Conservation (phyloP, 1,140 invertebrate species). For the Drosophila takahashii region DNA sequence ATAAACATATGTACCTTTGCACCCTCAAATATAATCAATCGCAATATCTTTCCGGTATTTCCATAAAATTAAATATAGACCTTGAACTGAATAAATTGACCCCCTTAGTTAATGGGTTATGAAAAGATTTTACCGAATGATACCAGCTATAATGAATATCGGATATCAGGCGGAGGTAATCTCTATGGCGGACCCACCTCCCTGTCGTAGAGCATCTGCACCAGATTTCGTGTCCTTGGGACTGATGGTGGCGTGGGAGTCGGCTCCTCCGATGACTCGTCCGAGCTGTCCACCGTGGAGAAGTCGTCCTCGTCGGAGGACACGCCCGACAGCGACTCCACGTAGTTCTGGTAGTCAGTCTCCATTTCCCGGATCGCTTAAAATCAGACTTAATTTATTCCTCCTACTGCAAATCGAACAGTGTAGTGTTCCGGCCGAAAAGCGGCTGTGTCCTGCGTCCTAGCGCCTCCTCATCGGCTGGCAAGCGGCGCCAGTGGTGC, state of each 20-base stretch:
- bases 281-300: constrained; percentile 72
- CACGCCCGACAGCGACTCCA: constrained; percentile 73
- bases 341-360: constrained; percentile 70
- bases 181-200: constrained; percentile 45
- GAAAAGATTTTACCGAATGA: not conserved
- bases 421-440: constrained; percentile 18
- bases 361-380: constrained; percentile 57
- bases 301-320: constrained; percentile 78
- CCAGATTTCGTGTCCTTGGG: constrained; percentile 61
- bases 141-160: not conserved
- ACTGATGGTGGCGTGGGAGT: constrained; percentile 27
- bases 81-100: constrained; percentile 7
- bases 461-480: constrained; percentile 23
- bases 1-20: not conserved
- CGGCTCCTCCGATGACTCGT: constrained; percentile 64
- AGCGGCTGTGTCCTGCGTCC: constrained; percentile 5
- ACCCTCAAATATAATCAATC: not conserved
- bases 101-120: constrained; percentile 1
- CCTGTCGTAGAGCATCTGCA: constrained; percentile 72
- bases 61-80: not conserved
- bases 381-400: constrained; percentile 67
- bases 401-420: constrained; percentile 12
- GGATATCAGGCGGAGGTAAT: not conserved
- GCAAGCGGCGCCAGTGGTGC: constrained; percentile 7
- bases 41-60: not conserved